Evolutionary conservation across 1,140 invertebrate genomes (phyloP).

Genomic region (Drosophila watanabei): DNA sequence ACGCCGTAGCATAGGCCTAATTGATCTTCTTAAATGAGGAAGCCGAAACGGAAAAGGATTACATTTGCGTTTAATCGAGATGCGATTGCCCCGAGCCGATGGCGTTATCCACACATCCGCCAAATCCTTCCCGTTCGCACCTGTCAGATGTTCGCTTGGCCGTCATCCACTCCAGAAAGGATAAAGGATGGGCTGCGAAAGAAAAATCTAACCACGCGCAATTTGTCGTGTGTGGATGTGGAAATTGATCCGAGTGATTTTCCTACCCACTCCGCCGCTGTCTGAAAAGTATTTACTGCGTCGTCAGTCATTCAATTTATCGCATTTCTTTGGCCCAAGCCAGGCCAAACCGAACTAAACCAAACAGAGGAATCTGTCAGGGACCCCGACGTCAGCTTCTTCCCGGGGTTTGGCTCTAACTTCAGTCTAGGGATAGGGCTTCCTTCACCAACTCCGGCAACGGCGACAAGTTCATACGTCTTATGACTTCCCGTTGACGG

Average conservation of each 20-base stretch:
- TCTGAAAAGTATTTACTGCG: conserved; percentile 83
- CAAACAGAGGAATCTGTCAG: conserved; percentile 63
- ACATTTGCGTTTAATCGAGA: conserved; percentile 12
- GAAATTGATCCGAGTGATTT: conserved; percentile 61
- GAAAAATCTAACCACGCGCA: conserved; percentile 80
- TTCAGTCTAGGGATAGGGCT: conserved; percentile 20
- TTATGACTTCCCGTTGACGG: conserved; percentile 83
- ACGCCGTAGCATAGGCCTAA: conserved; percentile 9
- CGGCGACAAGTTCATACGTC: conserved; percentile 81
- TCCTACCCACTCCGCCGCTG: conserved; percentile 40
- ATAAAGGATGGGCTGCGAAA: conserved; percentile 37
- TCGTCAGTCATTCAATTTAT: conserved; percentile 84
- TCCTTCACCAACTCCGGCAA: conserved; percentile 28
- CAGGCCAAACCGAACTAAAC: conserved; percentile 45
- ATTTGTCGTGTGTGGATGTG: conserved; percentile 70
- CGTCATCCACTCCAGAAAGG: conserved; percentile 18
- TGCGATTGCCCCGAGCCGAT: conserved; percentile 1
- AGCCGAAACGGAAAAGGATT: background rate
- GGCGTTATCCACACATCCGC: conserved; percentile 4
- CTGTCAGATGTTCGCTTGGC: conserved; percentile 30
- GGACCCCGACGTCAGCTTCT: conserved; percentile 40
- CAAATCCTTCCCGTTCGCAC: conserved; percentile 31
- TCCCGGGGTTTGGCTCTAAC: conserved; percentile 19
- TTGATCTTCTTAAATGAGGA: conserved; percentile 1
- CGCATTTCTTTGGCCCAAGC: conserved; percentile 72